Base-by-base conservation (phyloP, 37 sponge, comb jelly and placozoan genomes). In the Bolinopsis microptera region DNA sequence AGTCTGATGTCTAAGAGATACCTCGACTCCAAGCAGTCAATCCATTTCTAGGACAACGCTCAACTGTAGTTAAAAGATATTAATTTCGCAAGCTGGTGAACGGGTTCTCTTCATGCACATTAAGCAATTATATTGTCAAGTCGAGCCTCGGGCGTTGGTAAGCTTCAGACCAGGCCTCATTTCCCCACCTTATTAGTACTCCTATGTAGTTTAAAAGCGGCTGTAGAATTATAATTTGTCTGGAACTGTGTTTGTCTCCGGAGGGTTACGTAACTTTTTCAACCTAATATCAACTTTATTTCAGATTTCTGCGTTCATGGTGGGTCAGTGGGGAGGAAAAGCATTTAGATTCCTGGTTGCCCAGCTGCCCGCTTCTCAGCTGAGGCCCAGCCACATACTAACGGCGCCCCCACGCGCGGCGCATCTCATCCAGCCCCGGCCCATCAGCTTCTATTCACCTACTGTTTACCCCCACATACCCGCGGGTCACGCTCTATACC, bases 281-380 rank as follows among this genome's bases (percentile, higher is more conserved):
- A 48, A 5, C 61, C 13, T 18, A 48, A 48, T 18, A 48, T n/a
- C n/a, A n/a, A n/a, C 74, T 2, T 24, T 70, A 28, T 3, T 77
- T 77, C 33, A 34, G 33, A 36, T 34, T 27, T 77, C 80, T 28
- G 80, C 80, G 80, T 77, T 77, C 80, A 77, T 77, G 35, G n/a
- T n/a, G n/a, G n/a, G n/a, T n/a, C 80, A 77, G 37, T 77, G 80
- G 80, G 80, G 80, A 32, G 80, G 80, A 13, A n/a, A 77, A 77
- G 80, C 80, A 77, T 34, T 36, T 77, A 36, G 80, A 34, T 33
- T 36, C 80, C 33, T n/a, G n/a, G 80, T 34, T 0, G 28, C 80
- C 80, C 80, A 77, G 18, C 61, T 48, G 5, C n/a, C n/a, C n/a
- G n/a, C n/a, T n/a, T n/a, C n/a, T n/a, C n/a, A n/a, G n/a, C 74